Evolutionary conservation across 2,888 invertebrate genomes (phyloP).

Genomic region (Fragum whitleyi): DNA sequence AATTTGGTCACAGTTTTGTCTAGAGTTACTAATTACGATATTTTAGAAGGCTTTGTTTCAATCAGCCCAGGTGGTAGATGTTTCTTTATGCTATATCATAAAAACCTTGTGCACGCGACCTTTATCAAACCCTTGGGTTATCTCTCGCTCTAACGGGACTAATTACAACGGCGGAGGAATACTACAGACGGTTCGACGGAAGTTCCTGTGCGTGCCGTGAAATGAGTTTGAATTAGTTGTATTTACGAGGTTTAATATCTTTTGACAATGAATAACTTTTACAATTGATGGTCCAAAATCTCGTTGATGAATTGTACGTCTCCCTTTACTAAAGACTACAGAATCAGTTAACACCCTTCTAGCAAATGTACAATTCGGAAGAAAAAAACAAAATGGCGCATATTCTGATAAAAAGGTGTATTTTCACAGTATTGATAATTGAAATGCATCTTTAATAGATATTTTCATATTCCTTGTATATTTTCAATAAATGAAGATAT

Average conservation of each 20-base stretch:
- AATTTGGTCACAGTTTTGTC: constrained; percentile 5
- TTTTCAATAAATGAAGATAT: no score
- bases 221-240: constrained; percentile 66
- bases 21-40: constrained; percentile 19
- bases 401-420: no score
- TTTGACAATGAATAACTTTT: constrained; percentile 65
- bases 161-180: constrained; percentile 66
- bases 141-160: constrained; percentile 64
- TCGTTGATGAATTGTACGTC: constrained; percentile 56
- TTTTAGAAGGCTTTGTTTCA: constrained; percentile 26
- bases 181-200: constrained; percentile 56
- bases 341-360: no score
- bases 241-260: constrained; percentile 67
- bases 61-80: constrained; percentile 58
- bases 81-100: constrained; percentile 43
- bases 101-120: constrained; percentile 55
- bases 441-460: no score
- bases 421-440: no score
- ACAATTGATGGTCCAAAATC: constrained; percentile 54
- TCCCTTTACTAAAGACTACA: no score
- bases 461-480: no score
- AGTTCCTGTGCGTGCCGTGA: constrained; percentile 57
- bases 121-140: constrained; percentile 55
- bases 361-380: neutral
- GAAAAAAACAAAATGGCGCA: no score